phyloP scores from a whole-genome alignment of 2,113 vertebrate species.

The Saccopteryx bilineata region DNA sequence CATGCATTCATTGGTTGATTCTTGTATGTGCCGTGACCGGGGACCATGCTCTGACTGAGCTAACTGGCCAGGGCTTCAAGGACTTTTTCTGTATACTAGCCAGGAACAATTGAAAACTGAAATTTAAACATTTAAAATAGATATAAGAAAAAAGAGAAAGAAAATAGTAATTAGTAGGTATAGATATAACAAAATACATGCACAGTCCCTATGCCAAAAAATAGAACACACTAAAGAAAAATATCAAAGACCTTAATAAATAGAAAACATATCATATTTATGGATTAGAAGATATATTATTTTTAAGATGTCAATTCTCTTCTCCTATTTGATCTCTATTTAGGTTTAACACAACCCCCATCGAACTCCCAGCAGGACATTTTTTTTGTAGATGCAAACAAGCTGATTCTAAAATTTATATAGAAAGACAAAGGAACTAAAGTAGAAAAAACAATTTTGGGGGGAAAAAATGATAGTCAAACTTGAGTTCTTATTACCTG shows the following conservation, averaged over 20 bases:
- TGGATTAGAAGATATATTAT: neutral
- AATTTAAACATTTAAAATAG: neutral
- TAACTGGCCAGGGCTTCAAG: no score
- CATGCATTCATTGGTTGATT: no score
- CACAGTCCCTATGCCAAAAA: neutral
- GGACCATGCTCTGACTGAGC: no score
- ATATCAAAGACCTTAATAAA: neutral
- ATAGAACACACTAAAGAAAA: neutral
- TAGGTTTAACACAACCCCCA: neutral
- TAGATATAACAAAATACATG: neutral
- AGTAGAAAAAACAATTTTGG: neutral
- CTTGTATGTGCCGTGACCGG: no score
- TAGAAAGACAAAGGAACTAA: neutral
- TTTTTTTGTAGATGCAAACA: neutral
- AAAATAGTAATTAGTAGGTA: neutral
- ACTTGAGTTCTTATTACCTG: neutral
- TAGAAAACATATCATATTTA: neutral
- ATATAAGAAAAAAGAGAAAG: neutral
- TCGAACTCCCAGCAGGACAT: neutral
- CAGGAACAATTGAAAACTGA: neutral
- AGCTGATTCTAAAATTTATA: constrained; percentile 9
- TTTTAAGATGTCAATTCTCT: neutral
- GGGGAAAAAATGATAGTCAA: neutral
- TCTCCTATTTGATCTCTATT: neutral
- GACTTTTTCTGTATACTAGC: neutral